Base-by-base conservation (phyloP, 2,888 invertebrate species). In the Embidobia sp. region DNA sequence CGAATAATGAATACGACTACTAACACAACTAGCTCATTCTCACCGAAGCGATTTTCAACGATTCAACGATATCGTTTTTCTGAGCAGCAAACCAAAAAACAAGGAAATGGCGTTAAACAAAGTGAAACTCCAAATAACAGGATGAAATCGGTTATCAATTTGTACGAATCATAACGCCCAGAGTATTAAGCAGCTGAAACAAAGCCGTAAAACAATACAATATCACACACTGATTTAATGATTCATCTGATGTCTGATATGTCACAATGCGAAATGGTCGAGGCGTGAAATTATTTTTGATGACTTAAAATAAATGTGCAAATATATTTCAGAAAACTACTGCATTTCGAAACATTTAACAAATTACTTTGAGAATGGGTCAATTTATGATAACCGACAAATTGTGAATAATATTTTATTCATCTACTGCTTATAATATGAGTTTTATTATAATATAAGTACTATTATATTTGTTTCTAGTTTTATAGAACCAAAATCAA, bases 221-320 rank as follows among this genome's bases (percentile, higher is more conserved):
- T 19, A 31, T 77, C 59, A 33, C 55, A 74, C 70, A 77, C 73
- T 46, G 69, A 73, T 79, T 73, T 76, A 8, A 16, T 13, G 81
- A 63, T 67, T 80, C 77, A 74, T 74, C 73, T 51, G 77, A 61
- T 35, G 26, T 61, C 19, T 11, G 61, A 61, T 61, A 46, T 35
- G 48, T 46, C 26, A 27, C 26, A 10, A 22, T 31, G 44, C 31
- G 44, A 29, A 16, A 55, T 19, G 44, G 15, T 59, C 22, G 31
- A 42, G 22, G 11, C 31, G 44, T 10, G 8, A 59, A 59, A 59
- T 44, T 59, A 59, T 59, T 59, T 18, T 55, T 26, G 5, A 33
- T 33, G 33, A 19, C 3, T 16, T 15, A 31, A 49, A 33, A 19
- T 51, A 11, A 29, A 51, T 11, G 18, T 10, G 11, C 31, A 10